Conservation (phyloP, 2,113 vertebrate species). For the Pogona vitticeps region DNA sequence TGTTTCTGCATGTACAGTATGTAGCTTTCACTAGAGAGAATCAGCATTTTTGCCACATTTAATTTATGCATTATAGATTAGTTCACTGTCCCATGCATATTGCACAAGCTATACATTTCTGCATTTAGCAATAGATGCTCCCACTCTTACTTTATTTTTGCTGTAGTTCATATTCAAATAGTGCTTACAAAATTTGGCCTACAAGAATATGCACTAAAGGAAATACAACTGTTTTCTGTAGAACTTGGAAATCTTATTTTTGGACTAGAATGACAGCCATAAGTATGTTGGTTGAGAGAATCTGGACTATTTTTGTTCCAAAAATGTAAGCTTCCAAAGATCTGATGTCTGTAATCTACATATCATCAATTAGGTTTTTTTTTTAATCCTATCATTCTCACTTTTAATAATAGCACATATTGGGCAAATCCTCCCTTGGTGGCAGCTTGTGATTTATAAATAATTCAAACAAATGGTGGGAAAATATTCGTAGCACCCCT, state of each 20-base stretch:
- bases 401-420: background rate
- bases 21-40: background rate
- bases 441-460: background rate
- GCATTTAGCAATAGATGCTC: background rate
- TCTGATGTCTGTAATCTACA: no score
- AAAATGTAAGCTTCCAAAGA: no score
- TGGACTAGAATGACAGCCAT: no score
- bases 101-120: conserved; percentile 27
- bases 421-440: background rate
- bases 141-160: background rate
- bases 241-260: no score
- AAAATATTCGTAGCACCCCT: background rate
- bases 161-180: background rate
- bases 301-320: no score
- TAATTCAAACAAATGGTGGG: background rate
- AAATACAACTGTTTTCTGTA: background rate
- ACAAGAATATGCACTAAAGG: conserved; percentile 10
- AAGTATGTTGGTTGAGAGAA: no score
- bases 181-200: conserved; percentile 52
- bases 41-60: rapidly evolving
- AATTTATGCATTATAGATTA: background rate
- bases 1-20: no score
- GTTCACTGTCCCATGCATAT: background rate
- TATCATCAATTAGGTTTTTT: conserved; percentile 36
- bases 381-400: background rate